These are phyloP conservation scores for Pyrrhosoma nymphula DNA, from an alignment of 2,888 invertebrate species.

Conservation along the genomic window DNA sequence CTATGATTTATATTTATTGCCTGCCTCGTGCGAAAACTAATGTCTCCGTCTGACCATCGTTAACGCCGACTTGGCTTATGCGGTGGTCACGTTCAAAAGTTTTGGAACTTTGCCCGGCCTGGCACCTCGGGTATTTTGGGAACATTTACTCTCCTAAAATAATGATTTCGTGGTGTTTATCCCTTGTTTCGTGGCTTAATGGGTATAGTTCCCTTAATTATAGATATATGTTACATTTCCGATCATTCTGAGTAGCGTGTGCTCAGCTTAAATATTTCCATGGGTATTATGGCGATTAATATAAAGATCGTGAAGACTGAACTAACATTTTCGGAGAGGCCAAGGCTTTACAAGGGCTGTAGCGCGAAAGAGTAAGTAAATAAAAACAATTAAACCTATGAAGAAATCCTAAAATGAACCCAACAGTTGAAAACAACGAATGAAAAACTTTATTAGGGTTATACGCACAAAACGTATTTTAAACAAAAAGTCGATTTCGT, in stretches of 20 bases:
- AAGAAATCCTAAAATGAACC: too few relatives aligned
- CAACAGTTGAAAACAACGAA: too few relatives aligned
- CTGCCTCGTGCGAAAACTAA: neutral
- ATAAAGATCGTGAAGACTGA: too few relatives aligned
- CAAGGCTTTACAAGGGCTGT: too few relatives aligned
- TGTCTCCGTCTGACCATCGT: neutral
- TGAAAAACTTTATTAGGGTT: too few relatives aligned
- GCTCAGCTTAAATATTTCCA: too few relatives aligned
- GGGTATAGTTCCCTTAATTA: neutral
- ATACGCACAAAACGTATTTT: too few relatives aligned
- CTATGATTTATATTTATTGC: neutral
- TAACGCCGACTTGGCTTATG: neutral
- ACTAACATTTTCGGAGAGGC: too few relatives aligned
- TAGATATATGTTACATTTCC: neutral
- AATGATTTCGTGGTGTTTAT: neutral
- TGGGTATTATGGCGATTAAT: too few relatives aligned
- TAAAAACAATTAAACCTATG: too few relatives aligned
- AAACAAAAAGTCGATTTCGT: too few relatives aligned
- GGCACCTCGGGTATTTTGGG: neutral
- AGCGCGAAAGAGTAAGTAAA: too few relatives aligned
- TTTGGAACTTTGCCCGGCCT: neutral
- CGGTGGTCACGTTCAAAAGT: neutral
- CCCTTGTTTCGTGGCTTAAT: neutral
- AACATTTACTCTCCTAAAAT: neutral
- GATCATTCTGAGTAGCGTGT: neutral